Evolutionary conservation across 2,888 invertebrate species (phyloP).

Genomic region (Stegophylla sp.): DNA sequence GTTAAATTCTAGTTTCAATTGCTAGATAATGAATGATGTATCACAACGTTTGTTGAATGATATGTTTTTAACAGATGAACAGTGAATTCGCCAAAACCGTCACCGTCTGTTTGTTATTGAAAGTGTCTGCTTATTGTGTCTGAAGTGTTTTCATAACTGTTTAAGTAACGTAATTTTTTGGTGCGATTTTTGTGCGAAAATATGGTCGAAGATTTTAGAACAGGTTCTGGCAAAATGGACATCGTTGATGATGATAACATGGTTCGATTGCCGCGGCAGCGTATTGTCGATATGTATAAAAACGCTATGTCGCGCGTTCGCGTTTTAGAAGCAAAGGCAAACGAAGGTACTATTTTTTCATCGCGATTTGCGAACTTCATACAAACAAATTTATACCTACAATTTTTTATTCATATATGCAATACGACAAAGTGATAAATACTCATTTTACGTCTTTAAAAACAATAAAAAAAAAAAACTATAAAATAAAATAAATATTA

Average conservation of each 20-base stretch:
- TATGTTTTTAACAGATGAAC: neutral
- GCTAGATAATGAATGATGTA: neutral
- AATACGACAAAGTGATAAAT: conserved; percentile 44
- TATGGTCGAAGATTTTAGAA: conserved; percentile 45
- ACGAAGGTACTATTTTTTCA: conserved; percentile 57
- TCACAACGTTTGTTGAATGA: no score
- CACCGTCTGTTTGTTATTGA: neutral
- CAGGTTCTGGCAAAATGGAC: conserved; percentile 39
- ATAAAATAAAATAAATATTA: conserved; percentile 13
- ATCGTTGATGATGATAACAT: conserved; percentile 55
- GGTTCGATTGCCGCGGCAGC: conserved; percentile 56
- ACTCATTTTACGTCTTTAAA: conserved; percentile 16
- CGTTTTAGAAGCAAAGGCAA: conserved; percentile 57
- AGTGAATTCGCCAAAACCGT: neutral
- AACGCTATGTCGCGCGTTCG: conserved; percentile 58
- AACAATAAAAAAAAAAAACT: conserved; percentile 3
- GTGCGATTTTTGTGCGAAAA: conserved; percentile 46
- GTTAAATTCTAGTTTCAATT: neutral
- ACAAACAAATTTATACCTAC: neutral
- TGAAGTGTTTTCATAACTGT: conserved; percentile 23
- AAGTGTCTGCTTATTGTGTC: conserved; percentile 24
- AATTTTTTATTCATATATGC: conserved; percentile 20
- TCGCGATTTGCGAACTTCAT: conserved; percentile 35
- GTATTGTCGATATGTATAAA: conserved; percentile 59
- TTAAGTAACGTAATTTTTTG: neutral